These are phyloP conservation scores for Ctenodactylus gundi DNA, from an alignment of 2,113 vertebrate genomes.

Conservation along the genomic window DNA sequence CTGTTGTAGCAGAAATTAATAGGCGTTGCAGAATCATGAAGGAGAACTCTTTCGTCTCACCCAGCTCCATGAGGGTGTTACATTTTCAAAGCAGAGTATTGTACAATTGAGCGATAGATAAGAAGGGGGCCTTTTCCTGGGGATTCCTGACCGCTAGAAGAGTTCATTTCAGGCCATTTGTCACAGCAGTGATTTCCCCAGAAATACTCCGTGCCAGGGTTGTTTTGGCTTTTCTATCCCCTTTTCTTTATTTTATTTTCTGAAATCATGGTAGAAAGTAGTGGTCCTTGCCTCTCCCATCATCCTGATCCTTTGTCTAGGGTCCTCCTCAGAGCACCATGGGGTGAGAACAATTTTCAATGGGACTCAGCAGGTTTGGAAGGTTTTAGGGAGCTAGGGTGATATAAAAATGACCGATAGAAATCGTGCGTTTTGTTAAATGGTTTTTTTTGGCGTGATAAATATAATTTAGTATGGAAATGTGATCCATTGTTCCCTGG, in stretches of 20 bases:
- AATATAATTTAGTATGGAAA: slow-evolving; percentile 79
- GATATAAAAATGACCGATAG: slow-evolving; percentile 57
- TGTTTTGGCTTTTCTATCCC: slow-evolving; percentile 74
- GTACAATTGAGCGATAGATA: slow-evolving; percentile 71
- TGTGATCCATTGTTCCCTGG: slow-evolving; percentile 47
- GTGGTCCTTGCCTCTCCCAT: slow-evolving; percentile 51
- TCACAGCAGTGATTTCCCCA: slow-evolving; percentile 67
- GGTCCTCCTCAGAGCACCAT: slow-evolving; percentile 23
- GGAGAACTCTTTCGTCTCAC: slow-evolving; percentile 75
- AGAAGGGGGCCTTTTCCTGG: slow-evolving; percentile 67
- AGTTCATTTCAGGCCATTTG: slow-evolving; percentile 76
- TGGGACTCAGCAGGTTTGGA: slow-evolving; percentile 56
- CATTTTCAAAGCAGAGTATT: slow-evolving; percentile 76
- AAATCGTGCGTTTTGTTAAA: slow-evolving; percentile 64
- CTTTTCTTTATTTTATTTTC: slow-evolving; percentile 75
- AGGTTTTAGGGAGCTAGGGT: slow-evolving; percentile 62
- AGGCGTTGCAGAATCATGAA: slow-evolving; percentile 64
- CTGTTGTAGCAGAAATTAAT: slow-evolving; percentile 73
- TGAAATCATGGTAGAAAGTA: slow-evolving; percentile 61
- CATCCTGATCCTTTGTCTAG: slow-evolving; percentile 58
- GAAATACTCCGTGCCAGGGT: slow-evolving; percentile 69
- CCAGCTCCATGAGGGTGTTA: slow-evolving; percentile 69
- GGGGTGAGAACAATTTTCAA: slow-evolving; percentile 69
- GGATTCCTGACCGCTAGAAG: slow-evolving; percentile 74
- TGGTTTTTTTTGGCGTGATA: slow-evolving; percentile 67